These are phyloP conservation scores for Sinocyclocheilus rhinocerous DNA, from an alignment of 2,113 vertebrate genomes.

Conservation along the genomic window DNA sequence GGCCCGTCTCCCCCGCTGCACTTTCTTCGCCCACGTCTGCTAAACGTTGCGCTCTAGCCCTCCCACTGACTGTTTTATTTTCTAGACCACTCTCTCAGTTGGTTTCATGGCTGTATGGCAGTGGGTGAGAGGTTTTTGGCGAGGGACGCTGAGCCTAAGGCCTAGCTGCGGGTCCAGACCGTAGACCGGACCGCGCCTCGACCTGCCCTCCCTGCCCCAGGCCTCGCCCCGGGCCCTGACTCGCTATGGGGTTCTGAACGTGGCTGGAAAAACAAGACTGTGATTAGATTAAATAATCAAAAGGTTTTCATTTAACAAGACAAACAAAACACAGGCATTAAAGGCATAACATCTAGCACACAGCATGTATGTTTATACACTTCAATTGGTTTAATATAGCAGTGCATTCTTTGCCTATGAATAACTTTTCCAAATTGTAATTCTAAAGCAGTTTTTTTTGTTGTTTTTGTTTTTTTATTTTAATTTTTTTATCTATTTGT, in stretches of 20 bases:
- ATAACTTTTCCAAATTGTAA: constrained; percentile 84
- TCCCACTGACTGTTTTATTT: not conserved
- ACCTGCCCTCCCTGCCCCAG: not conserved
- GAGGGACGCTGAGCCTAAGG: constrained; percentile 61
- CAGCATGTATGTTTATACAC: constrained; percentile 84
- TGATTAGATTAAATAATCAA: constrained; percentile 85
- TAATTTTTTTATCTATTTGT: constrained; percentile 77
- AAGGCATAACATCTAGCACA: constrained; percentile 86
- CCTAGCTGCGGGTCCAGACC: constrained; percentile 22
- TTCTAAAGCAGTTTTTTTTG: constrained; percentile 79
- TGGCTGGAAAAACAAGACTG: constrained; percentile 83
- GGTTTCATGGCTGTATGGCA: constrained; percentile 12
- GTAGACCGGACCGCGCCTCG: too few species aligned
- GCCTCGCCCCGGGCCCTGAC: constrained; percentile 47
- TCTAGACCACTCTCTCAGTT: not conserved
- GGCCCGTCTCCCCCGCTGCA: constrained; percentile 60
- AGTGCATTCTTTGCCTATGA: constrained; percentile 86
- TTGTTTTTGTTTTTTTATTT: constrained; percentile 50
- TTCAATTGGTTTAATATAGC: constrained; percentile 84
- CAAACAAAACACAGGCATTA: constrained; percentile 88
- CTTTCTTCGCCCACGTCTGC: not conserved
- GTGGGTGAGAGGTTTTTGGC: constrained; percentile 69
- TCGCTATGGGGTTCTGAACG: constrained; percentile 69
- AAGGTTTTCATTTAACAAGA: constrained; percentile 89
- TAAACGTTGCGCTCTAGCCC: too few species aligned